Conservation (phyloP, 2,113 vertebrate species). For the Anhinga anhinga region DNA sequence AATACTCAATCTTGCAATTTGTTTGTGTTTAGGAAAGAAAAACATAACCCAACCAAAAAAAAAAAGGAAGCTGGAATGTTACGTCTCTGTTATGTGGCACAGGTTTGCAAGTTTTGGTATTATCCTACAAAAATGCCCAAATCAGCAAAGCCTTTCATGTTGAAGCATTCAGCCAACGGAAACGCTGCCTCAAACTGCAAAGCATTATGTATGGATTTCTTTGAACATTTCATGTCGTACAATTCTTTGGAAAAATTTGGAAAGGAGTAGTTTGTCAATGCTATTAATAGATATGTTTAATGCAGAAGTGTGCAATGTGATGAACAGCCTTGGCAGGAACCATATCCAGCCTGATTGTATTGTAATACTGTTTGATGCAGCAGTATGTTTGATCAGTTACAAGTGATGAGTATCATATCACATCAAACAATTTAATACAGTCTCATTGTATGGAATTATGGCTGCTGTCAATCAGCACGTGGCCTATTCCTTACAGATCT, state of each 20-base stretch:
- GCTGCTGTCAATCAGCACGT: conserved; percentile 80
- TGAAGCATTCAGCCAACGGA: not conserved
- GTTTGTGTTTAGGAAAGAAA: not conserved
- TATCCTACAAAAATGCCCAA: conserved; percentile 11
- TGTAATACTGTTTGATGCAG: conserved; percentile 75
- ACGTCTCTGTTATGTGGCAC: not conserved
- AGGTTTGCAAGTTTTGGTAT: conserved; percentile 8
- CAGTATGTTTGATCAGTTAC: conserved; percentile 78
- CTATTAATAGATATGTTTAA: conserved; percentile 64
- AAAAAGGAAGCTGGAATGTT: not conserved
- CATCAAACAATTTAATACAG: conserved; percentile 80
- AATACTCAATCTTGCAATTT: not conserved
- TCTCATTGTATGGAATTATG: conserved; percentile 83
- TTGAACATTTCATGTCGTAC: not conserved
- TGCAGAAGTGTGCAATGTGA: conserved; percentile 24
- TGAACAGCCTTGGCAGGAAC: conserved; percentile 67
- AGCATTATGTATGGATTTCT: conserved; percentile 21
- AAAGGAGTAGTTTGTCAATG: conserved; percentile 49
- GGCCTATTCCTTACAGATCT: conserved; percentile 73
- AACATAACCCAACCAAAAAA: not conserved
- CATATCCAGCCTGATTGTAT: conserved; percentile 61
- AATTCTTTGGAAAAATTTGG: conserved; percentile 50
- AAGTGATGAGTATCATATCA: conserved; percentile 77
- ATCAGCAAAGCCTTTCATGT: conserved; percentile 24
- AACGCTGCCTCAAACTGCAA: not conserved